phyloP scores from a whole-genome alignment of 1,140 invertebrate genomes.

The Drosophila obscura region DNA sequence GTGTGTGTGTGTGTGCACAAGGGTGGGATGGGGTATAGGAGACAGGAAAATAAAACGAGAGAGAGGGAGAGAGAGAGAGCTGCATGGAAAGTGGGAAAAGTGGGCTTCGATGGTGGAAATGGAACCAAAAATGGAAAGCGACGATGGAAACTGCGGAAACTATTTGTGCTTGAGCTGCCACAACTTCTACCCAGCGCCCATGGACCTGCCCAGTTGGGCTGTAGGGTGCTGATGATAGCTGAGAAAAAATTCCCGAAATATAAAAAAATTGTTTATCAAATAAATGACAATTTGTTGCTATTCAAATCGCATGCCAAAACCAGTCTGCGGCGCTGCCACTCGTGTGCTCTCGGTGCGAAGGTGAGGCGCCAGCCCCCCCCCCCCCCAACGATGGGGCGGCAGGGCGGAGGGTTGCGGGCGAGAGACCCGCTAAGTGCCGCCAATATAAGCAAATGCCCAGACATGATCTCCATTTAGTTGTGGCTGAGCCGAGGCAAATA shows the following conservation, averaged over 20 bases:
- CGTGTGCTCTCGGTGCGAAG: too few species aligned
- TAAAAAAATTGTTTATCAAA: constrained; percentile 10
- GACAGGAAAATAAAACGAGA: neutral
- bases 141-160: too few species aligned
- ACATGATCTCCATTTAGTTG: constrained; percentile 54
- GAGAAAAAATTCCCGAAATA: constrained; percentile 40
- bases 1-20: neutral
- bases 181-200: neutral
- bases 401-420: neutral
- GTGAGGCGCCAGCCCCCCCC: too few species aligned
- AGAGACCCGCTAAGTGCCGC: constrained; percentile 27
- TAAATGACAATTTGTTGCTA: constrained; percentile 40
- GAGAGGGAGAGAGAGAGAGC: neutral
- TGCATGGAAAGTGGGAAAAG: neutral
- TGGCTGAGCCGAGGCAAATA: constrained; percentile 37
- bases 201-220: constrained; percentile 4
- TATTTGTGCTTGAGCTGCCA: too few species aligned
- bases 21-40: neutral
- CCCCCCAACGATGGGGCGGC: neutral
- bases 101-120: neutral
- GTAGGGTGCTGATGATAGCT: constrained; percentile 16
- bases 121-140: neutral
- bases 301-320: constrained; percentile 41
- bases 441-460: constrained; percentile 57
- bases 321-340: constrained; percentile 17